Evolutionary conservation across 92 coral and sea anemone species (phyloP), one percentile per base, ranked within the genome.

Genomic region (Galaxea fascicularis): DNA sequence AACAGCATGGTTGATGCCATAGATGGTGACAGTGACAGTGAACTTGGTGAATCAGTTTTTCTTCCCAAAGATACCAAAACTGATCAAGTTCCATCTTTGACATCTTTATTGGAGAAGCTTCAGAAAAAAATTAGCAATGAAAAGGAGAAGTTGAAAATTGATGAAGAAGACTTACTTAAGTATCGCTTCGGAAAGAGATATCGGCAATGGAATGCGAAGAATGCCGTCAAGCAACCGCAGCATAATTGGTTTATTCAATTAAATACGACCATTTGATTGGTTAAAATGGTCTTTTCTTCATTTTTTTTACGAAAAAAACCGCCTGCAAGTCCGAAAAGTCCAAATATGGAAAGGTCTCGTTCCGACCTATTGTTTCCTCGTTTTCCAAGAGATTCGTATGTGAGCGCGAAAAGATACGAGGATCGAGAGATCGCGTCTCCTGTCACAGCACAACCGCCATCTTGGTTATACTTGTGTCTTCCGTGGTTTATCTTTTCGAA

Each of bases 201-300:
- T 6, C 41, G 41, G 41, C 41, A 35, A 2, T 6, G 41, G 41
- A 35, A 35, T 35, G 41, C 6, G 41, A 35, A 35, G 41, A 35
- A 35, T 35, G 41, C 41, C 41, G 6, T 2, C 41, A 35, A 35
- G 41, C 41, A 6, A 35, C 41, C 41, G 41, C 41, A 35, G 41
- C 41, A 2, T 82, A 82, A 82, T 71, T 82, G 79, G 87, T 10
- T 82, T 82, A 70, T 66, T n/a, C 21, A 56, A 82, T 82, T 67
- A 81, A 45, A 67, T 26, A 29, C 28, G 39, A 65, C 77, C 10
- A 26, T 67, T 45, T 81, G 87, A 82, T 82, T 70, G 86, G 86
- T 44, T 21, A 35, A 24, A 71, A 82, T n/a, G n/a, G 63, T 47
- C 28, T 8, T 11, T 30, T 44, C 46, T 51, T 17, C 24, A 10